These are phyloP conservation scores for Sebastes alutus DNA, from an alignment of 2,797 vertebrate species.

Conservation along the genomic window DNA sequence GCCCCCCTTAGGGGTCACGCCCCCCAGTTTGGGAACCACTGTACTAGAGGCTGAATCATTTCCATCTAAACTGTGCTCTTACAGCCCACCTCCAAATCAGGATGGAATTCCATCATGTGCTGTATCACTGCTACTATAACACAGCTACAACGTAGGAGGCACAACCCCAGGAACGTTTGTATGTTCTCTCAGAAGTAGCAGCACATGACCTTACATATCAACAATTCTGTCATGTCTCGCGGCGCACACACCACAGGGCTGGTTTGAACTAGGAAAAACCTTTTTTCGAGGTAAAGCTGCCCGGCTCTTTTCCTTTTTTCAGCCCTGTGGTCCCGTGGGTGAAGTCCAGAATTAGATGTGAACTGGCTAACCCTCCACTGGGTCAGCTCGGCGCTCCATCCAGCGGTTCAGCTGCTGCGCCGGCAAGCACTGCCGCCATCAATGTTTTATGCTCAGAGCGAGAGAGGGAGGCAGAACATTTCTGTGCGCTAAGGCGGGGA, in stretches of 20 bases:
- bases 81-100: not conserved
- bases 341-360: slow-evolving; percentile 69
- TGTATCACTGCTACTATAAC: not conserved
- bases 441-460: slow-evolving; percentile 72
- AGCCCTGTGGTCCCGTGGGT: slow-evolving; percentile 45
- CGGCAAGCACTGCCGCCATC: slow-evolving; percentile 42
- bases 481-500: slow-evolving; percentile 53
- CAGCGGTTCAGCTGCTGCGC: slow-evolving; percentile 36
- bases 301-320: slow-evolving; percentile 30
- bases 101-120: not conserved
- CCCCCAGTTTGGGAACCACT: too few species aligned
- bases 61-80: not conserved
- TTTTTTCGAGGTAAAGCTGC: slow-evolving; percentile 41
- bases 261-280: slow-evolving; percentile 36
- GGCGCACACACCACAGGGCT: not conserved
- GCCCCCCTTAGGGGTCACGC: too few species aligned
- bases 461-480: slow-evolving; percentile 51
- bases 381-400: slow-evolving; percentile 35
- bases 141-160: not conserved
- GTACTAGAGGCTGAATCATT: not conserved
- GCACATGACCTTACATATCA: slow-evolving; percentile 10
- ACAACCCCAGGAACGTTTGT: not conserved
- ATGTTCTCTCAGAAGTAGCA: not conserved
- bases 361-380: slow-evolving; percentile 61
- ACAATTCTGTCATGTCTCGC: not conserved